phyloP scores from a whole-genome alignment of 2,888 invertebrate genomes.

The Cenopis cana region DNA sequence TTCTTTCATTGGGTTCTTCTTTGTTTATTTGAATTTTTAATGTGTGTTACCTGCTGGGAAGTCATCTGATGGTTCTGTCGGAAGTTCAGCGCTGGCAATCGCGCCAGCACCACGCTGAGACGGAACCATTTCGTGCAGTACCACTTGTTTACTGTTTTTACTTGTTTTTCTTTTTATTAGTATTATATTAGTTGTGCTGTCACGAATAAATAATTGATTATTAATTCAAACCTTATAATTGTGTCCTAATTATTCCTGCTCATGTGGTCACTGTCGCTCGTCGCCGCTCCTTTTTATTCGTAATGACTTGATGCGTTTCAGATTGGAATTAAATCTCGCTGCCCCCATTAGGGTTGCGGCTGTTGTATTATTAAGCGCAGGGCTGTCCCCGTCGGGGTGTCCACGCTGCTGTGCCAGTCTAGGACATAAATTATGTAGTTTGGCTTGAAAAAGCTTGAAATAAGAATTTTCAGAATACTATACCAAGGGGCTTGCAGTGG shows the following conservation, averaged over 20 bases:
- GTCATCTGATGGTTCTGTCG: no score
- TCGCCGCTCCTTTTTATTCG: conserved; percentile 41
- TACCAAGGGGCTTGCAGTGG: no score
- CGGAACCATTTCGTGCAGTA: no score
- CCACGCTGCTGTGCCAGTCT: conserved; percentile 14
- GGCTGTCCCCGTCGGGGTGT: conserved; percentile 18
- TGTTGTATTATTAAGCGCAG: conserved; percentile 39
- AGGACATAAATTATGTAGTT: conserved; percentile 16
- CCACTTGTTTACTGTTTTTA: no score
- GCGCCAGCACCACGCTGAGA: no score
- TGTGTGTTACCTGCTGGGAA: no score
- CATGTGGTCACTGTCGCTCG: conserved; percentile 12
- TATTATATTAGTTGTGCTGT: no score
- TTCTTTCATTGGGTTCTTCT: no score
- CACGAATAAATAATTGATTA: no score
- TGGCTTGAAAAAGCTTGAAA: background rate
- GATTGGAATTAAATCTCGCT: conserved; percentile 45
- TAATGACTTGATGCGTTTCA: conserved; percentile 44
- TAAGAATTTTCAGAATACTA: background rate
- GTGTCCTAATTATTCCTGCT: conserved; percentile 28
- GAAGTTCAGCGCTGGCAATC: no score
- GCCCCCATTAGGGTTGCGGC: conserved; percentile 20
- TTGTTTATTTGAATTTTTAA: no score
- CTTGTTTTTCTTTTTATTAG: no score
- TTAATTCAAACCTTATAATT: background rate